phyloP scores from a whole-genome alignment of 2,113 vertebrate genomes.

The Cavia aperea region DNA sequence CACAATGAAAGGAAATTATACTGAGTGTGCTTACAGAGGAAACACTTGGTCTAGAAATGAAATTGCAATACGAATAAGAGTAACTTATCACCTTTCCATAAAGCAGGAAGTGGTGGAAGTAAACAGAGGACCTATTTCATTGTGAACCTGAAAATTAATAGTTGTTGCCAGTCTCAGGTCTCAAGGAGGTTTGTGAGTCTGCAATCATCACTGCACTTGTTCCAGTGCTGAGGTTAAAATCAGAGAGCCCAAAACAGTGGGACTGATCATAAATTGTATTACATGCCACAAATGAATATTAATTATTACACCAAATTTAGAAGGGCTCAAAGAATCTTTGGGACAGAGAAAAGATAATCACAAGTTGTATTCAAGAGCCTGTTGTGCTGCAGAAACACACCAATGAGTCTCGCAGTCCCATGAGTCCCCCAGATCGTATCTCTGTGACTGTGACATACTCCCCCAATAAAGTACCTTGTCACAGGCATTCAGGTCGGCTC shows the following conservation, averaged over 20 bases:
- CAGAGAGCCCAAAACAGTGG: neutral
- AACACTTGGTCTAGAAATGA: neutral
- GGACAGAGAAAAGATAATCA: neutral
- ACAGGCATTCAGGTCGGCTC: constrained; percentile 84
- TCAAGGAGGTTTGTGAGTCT: neutral
- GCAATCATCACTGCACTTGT: neutral
- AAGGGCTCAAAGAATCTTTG: neutral
- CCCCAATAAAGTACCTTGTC: constrained; percentile 85
- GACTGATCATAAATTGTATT: neutral
- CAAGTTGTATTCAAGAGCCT: constrained; percentile 1
- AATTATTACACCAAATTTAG: neutral
- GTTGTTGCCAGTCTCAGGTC: neutral
- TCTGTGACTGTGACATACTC: neutral
- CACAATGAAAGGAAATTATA: neutral
- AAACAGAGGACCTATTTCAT: constrained; percentile 26
- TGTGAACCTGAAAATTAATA: neutral
- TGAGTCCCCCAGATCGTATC: neutral
- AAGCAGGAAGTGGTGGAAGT: neutral
- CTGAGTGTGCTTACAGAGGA: constrained; percentile 14
- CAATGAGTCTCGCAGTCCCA: neutral
- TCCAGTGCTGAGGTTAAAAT: neutral
- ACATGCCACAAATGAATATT: neutral
- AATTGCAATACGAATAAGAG: neutral
- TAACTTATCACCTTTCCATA: constrained; percentile 29
- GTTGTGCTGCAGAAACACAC: neutral